Conservation (phyloP, 2,888 invertebrate genomes). For the Leucania comma region DNA sequence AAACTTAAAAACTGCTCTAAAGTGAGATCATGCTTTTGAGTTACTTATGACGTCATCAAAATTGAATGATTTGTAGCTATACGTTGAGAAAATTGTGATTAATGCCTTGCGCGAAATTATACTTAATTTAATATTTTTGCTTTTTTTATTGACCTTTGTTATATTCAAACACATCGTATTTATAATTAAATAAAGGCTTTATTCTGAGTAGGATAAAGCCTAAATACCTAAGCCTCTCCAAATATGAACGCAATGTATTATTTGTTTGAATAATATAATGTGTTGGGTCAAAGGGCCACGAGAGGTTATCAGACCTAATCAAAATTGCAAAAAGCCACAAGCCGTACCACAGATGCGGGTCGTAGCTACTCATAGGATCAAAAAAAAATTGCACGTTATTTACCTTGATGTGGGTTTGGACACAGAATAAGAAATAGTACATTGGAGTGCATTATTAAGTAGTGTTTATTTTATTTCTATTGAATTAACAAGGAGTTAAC, state of each 20-base stretch:
- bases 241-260: slow-evolving; percentile 32
- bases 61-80: too few species aligned
- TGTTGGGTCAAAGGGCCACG: slow-evolving; percentile 40
- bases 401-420: slow-evolving; percentile 26
- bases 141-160: not conserved
- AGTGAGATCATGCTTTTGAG: too few species aligned
- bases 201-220: not conserved
- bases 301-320: slow-evolving; percentile 48
- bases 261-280: slow-evolving; percentile 51
- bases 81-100: too few species aligned
- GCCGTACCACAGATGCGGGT: slow-evolving; percentile 13
- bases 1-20: too few species aligned
- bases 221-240: slow-evolving; percentile 2
- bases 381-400: slow-evolving; percentile 32
- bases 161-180: too few species aligned
- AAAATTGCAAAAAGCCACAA: slow-evolving; percentile 58
- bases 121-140: too few species aligned
- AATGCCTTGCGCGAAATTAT: too few species aligned
- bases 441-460: slow-evolving; percentile 39
- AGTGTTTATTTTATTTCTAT: slow-evolving; percentile 30
- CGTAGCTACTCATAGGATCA: slow-evolving; percentile 1
- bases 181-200: not conserved
- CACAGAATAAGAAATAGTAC: too few species aligned
- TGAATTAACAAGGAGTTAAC: not conserved
- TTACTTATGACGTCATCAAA: too few species aligned